These are phyloP conservation scores for Nomada fucata DNA, from an alignment of 2,888 invertebrate genomes.

Conservation along the genomic window DNA sequence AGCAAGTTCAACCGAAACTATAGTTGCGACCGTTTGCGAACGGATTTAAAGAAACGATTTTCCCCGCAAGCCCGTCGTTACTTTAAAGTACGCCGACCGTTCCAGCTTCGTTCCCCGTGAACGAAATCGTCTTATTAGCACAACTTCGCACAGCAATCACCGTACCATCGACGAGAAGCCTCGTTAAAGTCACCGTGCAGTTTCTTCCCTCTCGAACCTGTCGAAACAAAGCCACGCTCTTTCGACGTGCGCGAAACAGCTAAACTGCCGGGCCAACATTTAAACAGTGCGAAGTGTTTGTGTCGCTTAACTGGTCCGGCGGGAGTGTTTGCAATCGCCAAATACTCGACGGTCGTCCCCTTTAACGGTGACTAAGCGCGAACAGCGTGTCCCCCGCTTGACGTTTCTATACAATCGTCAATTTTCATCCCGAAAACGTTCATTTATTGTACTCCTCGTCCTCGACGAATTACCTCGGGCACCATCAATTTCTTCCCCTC, in stretches of 20 bases:
- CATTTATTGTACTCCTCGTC: conserved; percentile 11
- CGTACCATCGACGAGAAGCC: conserved; percentile 7
- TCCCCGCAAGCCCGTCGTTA: background rate
- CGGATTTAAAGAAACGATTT: too few species aligned
- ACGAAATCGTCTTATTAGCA: background rate
- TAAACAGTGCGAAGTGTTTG: conserved; percentile 69
- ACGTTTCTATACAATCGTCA: conserved; percentile 29
- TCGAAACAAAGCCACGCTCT: conserved; percentile 50
- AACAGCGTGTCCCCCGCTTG: conserved; percentile 27
- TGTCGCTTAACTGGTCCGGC: conserved; percentile 64
- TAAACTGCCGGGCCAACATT: conserved; percentile 69
- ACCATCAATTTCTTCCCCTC: background rate
- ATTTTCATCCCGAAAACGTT: conserved; percentile 34
- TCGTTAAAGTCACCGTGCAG: conserved; percentile 8
- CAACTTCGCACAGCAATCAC: background rate
- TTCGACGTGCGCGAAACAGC: conserved; percentile 61
- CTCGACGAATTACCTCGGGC: background rate
- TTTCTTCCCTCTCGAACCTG: conserved; percentile 6
- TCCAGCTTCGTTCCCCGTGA: background rate
- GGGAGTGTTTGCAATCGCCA: conserved; percentile 68
- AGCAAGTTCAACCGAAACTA: background rate
- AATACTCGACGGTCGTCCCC: conserved; percentile 60
- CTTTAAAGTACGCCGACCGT: background rate
- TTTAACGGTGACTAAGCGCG: conserved; percentile 65
- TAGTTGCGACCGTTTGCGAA: background rate